These are phyloP conservation scores for Delia radicum DNA, from an alignment of 1,140 invertebrate genomes.

Conservation along the genomic window DNA sequence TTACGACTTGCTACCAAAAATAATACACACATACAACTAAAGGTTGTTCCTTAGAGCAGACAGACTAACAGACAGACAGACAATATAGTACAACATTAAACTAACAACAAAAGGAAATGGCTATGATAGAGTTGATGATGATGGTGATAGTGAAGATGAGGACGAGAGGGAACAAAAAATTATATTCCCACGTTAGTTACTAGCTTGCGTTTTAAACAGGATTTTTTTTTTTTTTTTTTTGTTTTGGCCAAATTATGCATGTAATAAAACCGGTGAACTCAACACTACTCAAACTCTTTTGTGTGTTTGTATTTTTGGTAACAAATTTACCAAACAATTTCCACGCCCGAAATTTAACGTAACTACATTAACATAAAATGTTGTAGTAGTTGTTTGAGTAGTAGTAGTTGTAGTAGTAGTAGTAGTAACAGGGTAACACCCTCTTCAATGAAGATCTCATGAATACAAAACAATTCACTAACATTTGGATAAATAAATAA, in stretches of 20 bases:
- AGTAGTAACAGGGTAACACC: neutral
- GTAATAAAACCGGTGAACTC: constrained; percentile 23
- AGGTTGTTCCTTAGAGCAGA: constrained; percentile 19
- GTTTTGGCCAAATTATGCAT: constrained; percentile 20
- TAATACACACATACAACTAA: neutral
- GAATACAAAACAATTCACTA: neutral
- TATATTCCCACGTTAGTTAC: neutral
- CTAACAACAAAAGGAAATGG: neutral
- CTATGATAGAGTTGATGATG: neutral
- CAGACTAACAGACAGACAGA: neutral
- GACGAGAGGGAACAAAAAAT: neutral
- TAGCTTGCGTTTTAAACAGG: neutral
- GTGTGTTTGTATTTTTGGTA: neutral
- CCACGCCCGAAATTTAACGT: neutral
- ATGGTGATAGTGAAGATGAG: neutral
- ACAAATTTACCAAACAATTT: neutral
- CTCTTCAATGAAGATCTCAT: neutral
- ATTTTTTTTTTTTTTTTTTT: neutral
- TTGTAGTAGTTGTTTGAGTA: neutral
- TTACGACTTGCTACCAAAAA: constrained; percentile 20
- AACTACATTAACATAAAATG: neutral
- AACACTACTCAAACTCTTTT: neutral
- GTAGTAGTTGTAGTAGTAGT: neutral
- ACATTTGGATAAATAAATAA: constrained; percentile 19
- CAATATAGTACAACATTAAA: neutral